A percentile compares a stretch with the other conserved stretches of the same genome.
Conservation (phyloP, 2,888 invertebrate genomes). For the Sericinus montela region DNA sequence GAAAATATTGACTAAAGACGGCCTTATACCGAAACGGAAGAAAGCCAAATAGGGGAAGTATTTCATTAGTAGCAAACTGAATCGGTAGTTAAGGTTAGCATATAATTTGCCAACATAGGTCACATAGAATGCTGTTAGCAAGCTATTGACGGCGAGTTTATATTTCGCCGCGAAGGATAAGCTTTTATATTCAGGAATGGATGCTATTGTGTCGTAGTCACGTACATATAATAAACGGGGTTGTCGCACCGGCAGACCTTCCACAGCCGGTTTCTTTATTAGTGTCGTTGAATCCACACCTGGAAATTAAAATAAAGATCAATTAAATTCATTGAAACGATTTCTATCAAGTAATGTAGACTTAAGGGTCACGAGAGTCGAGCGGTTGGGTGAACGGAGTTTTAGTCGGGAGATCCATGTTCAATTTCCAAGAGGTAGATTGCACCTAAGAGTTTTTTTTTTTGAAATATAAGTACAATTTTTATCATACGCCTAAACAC, state of each 20-base stretch:
- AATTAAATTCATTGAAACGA: no score
- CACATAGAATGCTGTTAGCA: constrained; percentile 47
- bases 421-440: no score
- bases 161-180: constrained; percentile 43
- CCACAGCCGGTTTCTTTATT: constrained; percentile 40
- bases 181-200: constrained; percentile 61
- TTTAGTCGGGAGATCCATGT: no score
- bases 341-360: no score
- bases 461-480: no score
- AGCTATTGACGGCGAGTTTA: constrained; percentile 38
- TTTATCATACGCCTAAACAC: no score
- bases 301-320: constrained; percentile 27
- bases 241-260: constrained; percentile 38
- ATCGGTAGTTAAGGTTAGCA: constrained; percentile 80
- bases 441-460: no score
- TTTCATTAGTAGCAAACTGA: constrained; percentile 81
- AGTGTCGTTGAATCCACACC: constrained; percentile 48
- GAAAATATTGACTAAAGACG: constrained; percentile 81
- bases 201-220: constrained; percentile 61
- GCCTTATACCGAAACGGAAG: constrained; percentile 80
- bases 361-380: no score
- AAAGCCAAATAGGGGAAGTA: constrained; percentile 85
- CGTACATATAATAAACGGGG: constrained; percentile 52
- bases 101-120: constrained; percentile 77
- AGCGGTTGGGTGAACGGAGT: no score